Conservation (phyloP, 1,140 invertebrate species). For the Brachionus plicatilis region DNA sequence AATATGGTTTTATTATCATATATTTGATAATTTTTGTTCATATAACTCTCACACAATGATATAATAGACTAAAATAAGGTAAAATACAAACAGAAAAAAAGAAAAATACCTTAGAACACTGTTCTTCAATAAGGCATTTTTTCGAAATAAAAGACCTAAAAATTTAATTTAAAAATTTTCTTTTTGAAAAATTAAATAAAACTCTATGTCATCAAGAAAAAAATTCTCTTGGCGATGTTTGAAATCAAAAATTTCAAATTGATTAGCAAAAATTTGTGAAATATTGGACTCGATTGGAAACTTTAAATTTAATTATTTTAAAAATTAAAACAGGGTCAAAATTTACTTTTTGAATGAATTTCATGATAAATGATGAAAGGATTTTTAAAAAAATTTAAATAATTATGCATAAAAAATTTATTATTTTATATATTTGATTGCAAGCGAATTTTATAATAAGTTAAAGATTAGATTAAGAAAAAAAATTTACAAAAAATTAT, state of each 20-base stretch:
- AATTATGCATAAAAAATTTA: background rate
- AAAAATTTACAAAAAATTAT: background rate
- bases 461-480: background rate
- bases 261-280: background rate
- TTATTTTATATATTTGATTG: background rate
- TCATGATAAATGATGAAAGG: background rate
- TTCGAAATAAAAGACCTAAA: background rate
- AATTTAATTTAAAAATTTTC: too few species aligned
- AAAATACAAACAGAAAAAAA: background rate
- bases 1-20: background rate
- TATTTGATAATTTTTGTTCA: background rate
- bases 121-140: background rate
- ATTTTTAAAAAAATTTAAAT: background rate
- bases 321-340: background rate
- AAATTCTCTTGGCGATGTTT: background rate
- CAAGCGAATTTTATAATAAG: background rate
- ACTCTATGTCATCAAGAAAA: background rate
- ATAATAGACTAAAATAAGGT: background rate
- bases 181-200: background rate
- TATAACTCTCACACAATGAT: background rate
- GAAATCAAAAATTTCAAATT: conserved; percentile 5
- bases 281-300: background rate
- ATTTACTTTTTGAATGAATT: conserved; percentile 2
- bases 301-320: background rate
- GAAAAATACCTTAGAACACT: background rate